phyloP scores from a whole-genome alignment of 2,113 vertebrate species.

The Nerophis ophidion region DNA sequence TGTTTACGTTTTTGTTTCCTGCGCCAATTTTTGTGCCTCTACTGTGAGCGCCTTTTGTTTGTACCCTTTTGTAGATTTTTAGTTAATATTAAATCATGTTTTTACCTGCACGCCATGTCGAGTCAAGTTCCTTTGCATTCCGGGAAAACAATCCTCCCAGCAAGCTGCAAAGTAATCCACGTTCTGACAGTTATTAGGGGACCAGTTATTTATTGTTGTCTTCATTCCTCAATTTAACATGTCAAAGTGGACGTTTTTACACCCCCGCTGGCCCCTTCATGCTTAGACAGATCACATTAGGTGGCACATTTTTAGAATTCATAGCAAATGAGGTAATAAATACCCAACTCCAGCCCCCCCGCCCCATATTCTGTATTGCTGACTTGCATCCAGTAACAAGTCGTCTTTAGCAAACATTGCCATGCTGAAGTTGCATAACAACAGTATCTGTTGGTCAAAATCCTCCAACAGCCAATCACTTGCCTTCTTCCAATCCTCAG shows the following conservation, averaged over 20 bases:
- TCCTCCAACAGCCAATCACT: constrained; percentile 42
- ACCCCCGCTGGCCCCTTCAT: neutral
- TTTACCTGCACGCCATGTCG: too few species aligned
- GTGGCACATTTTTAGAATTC: constrained; percentile 33
- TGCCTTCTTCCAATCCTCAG: constrained; percentile 35
- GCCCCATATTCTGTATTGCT: constrained; percentile 18
- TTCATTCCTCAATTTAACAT: too few species aligned
- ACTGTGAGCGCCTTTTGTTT: too few species aligned
- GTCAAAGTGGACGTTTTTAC: neutral
- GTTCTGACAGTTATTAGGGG: too few species aligned
- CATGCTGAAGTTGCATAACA: constrained; percentile 58
- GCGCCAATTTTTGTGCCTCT: too few species aligned
- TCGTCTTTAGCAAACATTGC: constrained; percentile 50
- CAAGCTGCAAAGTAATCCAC: too few species aligned
- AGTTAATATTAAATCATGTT: too few species aligned
- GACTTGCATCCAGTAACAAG: constrained; percentile 34
- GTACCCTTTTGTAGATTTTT: too few species aligned
- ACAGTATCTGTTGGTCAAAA: constrained; percentile 61
- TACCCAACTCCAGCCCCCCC: neutral
- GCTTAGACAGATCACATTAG: constrained; percentile 37
- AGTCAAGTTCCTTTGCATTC: too few species aligned
- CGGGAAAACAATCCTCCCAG: too few species aligned
- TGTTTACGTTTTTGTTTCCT: too few species aligned
- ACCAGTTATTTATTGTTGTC: too few species aligned
- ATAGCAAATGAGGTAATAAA: constrained; percentile 20